Evolutionary conservation across 2,888 invertebrate species (phyloP).

Genomic region (Craniophora ligustri): DNA sequence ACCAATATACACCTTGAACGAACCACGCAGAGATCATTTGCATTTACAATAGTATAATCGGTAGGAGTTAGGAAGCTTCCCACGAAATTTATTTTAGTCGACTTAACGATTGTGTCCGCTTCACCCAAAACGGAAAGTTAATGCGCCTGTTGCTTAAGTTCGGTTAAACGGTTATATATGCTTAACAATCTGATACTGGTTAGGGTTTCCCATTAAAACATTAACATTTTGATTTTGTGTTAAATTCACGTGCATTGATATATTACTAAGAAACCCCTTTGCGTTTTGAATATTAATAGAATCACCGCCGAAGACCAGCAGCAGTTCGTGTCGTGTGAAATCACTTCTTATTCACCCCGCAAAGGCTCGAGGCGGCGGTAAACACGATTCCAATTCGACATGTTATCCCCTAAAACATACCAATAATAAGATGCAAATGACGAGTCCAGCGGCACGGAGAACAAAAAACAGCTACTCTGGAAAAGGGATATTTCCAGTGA

Average conservation of each 20-base stretch:
- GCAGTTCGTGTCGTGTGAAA: constrained; percentile 73
- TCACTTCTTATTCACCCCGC: constrained; percentile 75
- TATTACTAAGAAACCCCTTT: constrained; percentile 55
- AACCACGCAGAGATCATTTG: constrained; percentile 69
- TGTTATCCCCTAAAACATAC: constrained; percentile 79
- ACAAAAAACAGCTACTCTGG: constrained; percentile 73
- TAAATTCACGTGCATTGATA: constrained; percentile 50
- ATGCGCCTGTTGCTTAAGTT: constrained; percentile 72
- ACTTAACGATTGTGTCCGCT: constrained; percentile 81
- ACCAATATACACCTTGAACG: constrained; percentile 75
- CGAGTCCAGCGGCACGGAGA: constrained; percentile 72
- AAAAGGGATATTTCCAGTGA: constrained; percentile 76
- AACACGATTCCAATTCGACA: constrained; percentile 80
- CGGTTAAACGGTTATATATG: constrained; percentile 73
- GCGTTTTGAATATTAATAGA: constrained; percentile 67
- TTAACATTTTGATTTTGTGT: constrained; percentile 44
- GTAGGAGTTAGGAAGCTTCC: constrained; percentile 78
- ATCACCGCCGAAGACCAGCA: constrained; percentile 45
- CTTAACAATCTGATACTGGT: constrained; percentile 64
- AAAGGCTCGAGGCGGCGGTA: constrained; percentile 68
- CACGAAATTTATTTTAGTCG: constrained; percentile 84
- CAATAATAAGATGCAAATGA: constrained; percentile 85
- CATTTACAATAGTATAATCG: constrained; percentile 58
- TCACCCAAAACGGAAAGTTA: constrained; percentile 79
- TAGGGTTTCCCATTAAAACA: constrained; percentile 60